phyloP scores from a whole-genome alignment of 2,113 vertebrate genomes.

The Anoplopoma fimbria region DNA sequence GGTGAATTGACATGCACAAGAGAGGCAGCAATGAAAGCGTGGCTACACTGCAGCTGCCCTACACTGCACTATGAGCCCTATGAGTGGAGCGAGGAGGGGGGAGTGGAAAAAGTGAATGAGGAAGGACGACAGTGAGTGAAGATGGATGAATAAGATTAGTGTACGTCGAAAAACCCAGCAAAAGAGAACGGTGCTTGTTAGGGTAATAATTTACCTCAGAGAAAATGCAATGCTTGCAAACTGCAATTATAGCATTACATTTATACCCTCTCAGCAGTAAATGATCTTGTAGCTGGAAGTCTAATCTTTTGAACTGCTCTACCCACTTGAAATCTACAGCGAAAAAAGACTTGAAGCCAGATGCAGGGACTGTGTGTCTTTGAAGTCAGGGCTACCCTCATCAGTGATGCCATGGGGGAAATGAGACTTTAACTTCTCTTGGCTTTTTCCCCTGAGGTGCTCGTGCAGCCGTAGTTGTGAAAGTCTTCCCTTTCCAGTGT shows the following conservation, averaged over 20 bases:
- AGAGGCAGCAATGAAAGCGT: constrained; percentile 67
- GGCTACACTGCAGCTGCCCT: constrained; percentile 78
- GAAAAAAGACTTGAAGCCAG: constrained; percentile 23
- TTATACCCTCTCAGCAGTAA: constrained; percentile 33
- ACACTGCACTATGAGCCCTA: constrained; percentile 61
- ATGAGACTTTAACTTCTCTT: constrained; percentile 25
- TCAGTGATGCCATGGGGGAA: constrained; percentile 53
- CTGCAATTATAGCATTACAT: constrained; percentile 21
- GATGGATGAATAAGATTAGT: constrained; percentile 64
- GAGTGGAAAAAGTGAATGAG: constrained; percentile 61
- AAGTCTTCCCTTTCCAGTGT: constrained; percentile 19
- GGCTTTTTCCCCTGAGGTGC: constrained; percentile 35
- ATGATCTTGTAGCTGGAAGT: constrained; percentile 37
- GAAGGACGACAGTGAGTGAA: constrained; percentile 55
- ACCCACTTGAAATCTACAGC: constrained; percentile 44
- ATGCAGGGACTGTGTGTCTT: constrained; percentile 37
- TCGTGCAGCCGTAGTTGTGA: background rate
- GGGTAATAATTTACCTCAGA: constrained; percentile 24
- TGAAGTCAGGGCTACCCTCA: constrained; percentile 47
- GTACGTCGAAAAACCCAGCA: constrained; percentile 42
- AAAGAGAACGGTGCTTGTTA: constrained; percentile 37
- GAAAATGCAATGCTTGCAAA: constrained; percentile 12
- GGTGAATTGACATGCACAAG: constrained; percentile 84
- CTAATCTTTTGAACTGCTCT: constrained; percentile 43
- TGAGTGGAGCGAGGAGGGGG: constrained; percentile 25